Conservation (phyloP, 2,797 vertebrate genomes). For the Aplochiton taeniatus region DNA sequence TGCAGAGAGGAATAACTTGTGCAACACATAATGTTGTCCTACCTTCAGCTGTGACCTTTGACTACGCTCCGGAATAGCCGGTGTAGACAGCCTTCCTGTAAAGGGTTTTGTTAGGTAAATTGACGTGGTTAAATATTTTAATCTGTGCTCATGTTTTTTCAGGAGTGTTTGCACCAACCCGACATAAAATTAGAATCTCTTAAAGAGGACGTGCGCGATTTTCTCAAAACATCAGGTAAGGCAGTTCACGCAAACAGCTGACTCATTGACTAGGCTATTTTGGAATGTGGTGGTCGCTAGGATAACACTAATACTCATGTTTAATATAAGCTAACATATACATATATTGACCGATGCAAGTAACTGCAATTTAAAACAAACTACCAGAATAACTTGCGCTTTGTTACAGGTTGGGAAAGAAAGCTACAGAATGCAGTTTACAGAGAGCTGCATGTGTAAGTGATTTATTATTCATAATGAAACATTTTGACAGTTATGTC, state of each 20-base stretch:
- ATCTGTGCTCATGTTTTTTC: constrained; percentile 1
- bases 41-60: not conserved
- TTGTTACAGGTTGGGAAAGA: constrained; percentile 90
- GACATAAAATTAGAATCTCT: constrained; percentile 91
- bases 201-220: constrained; percentile 92
- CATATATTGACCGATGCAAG: too few relatives aligned
- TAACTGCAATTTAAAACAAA: not conserved
- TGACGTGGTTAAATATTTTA: not conserved
- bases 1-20: not conserved
- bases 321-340: too few relatives aligned
- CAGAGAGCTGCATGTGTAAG: constrained; percentile 93
- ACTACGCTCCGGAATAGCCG: not conserved
- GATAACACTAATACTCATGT: too few relatives aligned
- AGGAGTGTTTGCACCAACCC: constrained; percentile 91
- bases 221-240: constrained; percentile 88
- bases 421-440: constrained; percentile 98
- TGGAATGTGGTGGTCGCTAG: not conserved
- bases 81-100: not conserved
- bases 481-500: not conserved
- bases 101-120: not conserved
- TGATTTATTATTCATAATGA: constrained; percentile 42
- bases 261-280: too few relatives aligned
- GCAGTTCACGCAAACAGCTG: too few relatives aligned
- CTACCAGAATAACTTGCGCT: not conserved
- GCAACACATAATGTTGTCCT: constrained; percentile 11